Evolutionary conservation across 2,888 invertebrate species (phyloP), one percentile per base, ranked within the genome.

Genomic region (Heliconius cydno): DNA sequence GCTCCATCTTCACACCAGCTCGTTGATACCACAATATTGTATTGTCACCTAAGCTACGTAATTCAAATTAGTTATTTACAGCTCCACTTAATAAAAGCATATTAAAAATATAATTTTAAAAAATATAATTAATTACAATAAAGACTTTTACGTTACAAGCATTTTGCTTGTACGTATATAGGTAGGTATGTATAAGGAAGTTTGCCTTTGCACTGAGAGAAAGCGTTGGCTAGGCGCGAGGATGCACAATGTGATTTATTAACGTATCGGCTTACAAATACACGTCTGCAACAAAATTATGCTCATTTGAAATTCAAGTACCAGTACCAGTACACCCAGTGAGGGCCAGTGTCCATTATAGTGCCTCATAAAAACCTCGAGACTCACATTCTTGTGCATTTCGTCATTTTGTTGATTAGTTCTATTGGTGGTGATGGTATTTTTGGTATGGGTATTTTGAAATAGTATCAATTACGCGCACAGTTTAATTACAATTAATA

Each of bases 171-270:
- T 28, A 68, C 15, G 13, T 81, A 76, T 74, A 79, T 46, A 46
- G 46, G 60, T 25, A 67, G 25, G 9, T 79, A 76, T 66, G 6
- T 81, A 76, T 77, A 80, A 68, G 67, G 79, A 80, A 79, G 84
- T 66, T 67, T 84, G 67, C 74, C 79, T 81, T 79, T 75, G 71
- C 71, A 72, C 63, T 75, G 76, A 85, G 88, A 84, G 88, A 90
- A 89, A 90, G 87, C 84, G 79, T 67, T 52, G 76, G 74, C 73
- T 78, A 83, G 77, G 63, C 66, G 80, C 79, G 84, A 86, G 85
- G 86, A 88, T 86, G 85, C 79, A 82, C 84, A 85, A 88, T 87
- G 84, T 83, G 84, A 85, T 84, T 81, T 81, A 82, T 81, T 80
- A 83, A 80, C 66, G 79, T 80, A 80, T 78, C 78, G 74, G 74